Evolutionary conservation across 2,113 vertebrate species (phyloP).

Genomic region (Peromyscus californicus): DNA sequence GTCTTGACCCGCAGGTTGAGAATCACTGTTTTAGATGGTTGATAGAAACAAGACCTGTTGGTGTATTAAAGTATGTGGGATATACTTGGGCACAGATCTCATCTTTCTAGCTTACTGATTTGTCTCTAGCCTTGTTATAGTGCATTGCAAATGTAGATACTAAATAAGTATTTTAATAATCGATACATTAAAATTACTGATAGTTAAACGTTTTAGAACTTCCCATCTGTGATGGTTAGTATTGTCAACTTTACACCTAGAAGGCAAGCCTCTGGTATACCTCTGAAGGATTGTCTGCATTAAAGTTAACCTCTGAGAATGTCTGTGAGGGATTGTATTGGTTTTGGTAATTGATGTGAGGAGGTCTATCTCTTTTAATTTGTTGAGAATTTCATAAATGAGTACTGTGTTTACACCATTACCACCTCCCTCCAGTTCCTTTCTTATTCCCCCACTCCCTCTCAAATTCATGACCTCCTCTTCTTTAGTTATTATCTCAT

Average conservation of each 20-base stretch:
- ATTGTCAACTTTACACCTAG: neutral
- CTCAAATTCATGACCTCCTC: neutral
- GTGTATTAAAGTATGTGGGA: neutral
- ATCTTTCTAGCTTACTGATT: neutral
- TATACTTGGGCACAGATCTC: neutral
- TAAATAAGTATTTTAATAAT: constrained; percentile 47
- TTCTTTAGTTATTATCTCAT: neutral
- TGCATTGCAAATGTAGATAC: neutral
- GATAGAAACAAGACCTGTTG: constrained; percentile 4
- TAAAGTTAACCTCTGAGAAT: neutral
- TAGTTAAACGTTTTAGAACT: constrained; percentile 9
- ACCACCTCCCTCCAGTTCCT: neutral
- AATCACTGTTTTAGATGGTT: neutral
- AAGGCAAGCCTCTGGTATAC: neutral
- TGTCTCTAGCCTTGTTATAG: neutral
- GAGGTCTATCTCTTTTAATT: neutral
- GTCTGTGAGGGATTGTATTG: neutral
- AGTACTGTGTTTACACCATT: neutral
- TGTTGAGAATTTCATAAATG: neutral
- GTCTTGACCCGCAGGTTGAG: neutral
- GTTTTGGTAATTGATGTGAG: neutral
- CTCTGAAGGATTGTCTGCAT: neutral
- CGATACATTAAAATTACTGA: neutral
- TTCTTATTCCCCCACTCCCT: neutral
- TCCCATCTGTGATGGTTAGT: neutral